These are phyloP conservation scores for Bolinopsis microptera DNA, from an alignment of 37 sponge, comb jelly and placozoan genomes.

Conservation along the genomic window DNA sequence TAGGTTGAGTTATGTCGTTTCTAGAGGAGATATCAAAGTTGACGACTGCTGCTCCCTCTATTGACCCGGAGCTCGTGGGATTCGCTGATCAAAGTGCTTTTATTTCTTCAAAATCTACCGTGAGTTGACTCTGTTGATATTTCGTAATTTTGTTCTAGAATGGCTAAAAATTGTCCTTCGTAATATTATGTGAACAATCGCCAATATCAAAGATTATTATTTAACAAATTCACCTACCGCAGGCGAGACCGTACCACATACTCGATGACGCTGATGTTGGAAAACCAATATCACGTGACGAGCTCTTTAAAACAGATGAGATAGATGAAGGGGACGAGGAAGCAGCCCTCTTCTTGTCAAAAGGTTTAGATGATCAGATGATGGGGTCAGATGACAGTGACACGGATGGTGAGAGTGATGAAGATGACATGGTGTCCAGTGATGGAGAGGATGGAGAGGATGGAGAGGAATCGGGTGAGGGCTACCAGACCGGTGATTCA, in stretches of 20 bases:
- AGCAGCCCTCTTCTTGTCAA: background rate
- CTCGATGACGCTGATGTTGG: slow-evolving; percentile 27
- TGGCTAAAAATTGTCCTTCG: no score
- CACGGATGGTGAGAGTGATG: background rate
- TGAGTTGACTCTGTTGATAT: background rate
- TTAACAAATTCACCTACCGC: no score
- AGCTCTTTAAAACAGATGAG: background rate
- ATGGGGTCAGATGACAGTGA: background rate
- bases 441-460: background rate
- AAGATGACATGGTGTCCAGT: background rate
- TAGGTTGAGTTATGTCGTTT: slow-evolving; percentile 41
- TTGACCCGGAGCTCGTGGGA: slow-evolving; percentile 38
- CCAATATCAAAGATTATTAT: no score
- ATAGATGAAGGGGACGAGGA: background rate
- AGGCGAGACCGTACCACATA: slow-evolving; percentile 34
- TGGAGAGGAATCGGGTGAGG: background rate
- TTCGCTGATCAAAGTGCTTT: slow-evolving; percentile 13
- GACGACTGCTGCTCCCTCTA: slow-evolving; percentile 14
- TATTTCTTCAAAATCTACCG: slow-evolving; percentile 1
- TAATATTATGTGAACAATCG: no score
- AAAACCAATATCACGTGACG: background rate
- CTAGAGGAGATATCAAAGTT: slow-evolving; percentile 16
- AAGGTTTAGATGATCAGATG: background rate
- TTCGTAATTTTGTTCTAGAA: no score
- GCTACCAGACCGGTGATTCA: slow-evolving; percentile 38